A percentile compares a stretch with the other conserved stretches of the same genome.
Conservation (phyloP, 2,888 invertebrate species). For the Caenorhabditis sp. region DNA sequence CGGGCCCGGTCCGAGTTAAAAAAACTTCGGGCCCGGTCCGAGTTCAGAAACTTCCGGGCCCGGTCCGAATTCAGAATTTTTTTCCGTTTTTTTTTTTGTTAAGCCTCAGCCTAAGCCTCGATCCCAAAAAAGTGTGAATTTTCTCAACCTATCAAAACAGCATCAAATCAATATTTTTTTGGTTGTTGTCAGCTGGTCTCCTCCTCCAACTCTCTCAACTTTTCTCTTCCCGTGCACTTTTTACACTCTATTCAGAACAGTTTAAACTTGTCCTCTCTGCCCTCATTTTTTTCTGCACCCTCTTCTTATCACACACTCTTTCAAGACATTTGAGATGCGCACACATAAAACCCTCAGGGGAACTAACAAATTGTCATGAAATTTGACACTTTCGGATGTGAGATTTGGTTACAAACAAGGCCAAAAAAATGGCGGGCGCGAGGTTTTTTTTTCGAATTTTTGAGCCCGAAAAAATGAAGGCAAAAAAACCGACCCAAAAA, state of each 20-base stretch:
- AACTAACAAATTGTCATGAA: conserved; percentile 1
- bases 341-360: background rate
- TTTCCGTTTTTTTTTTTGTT: too few species aligned
- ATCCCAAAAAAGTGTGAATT: too few species aligned
- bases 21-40: too few species aligned
- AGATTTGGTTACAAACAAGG: background rate
- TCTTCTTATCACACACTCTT: background rate
- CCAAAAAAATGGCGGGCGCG: background rate
- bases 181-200: background rate
- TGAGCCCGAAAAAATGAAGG: background rate
- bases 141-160: too few species aligned
- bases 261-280: background rate
- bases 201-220: background rate
- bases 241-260: background rate
- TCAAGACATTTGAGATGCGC: background rate
- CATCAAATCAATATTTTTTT: background rate
- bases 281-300: too few species aligned
- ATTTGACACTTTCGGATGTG: background rate
- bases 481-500: too few species aligned
- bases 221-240: background rate
- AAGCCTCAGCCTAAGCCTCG: too few species aligned
- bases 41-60: too few species aligned
- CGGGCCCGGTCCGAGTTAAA: too few species aligned
- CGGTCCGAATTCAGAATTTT: too few species aligned
- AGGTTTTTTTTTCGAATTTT: background rate